Base-by-base conservation (phyloP, 1,140 invertebrate genomes). In the Mycetomoellerius zeteki region DNA sequence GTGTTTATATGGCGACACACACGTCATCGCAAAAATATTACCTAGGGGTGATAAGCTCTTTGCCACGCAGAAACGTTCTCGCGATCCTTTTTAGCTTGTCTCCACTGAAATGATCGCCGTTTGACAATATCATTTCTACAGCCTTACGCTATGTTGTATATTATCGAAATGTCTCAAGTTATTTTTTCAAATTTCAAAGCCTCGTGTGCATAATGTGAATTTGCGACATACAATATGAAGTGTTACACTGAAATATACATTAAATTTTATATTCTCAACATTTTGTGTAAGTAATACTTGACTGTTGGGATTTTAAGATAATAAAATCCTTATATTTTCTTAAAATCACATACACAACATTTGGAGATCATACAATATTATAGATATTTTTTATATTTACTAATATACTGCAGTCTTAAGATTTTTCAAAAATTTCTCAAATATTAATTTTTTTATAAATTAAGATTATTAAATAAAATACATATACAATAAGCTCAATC, bases 91-190 rank as follows among this genome's bases (percentile, higher is more conserved):
- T 24, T 37, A 33, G 19, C 24, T 47, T 50, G 52, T 58, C 37
- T 60, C 3, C 67, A 33, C 12, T 65, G 33, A 80, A 67, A 67
- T 50, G 69, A 73, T 84, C 69, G 37, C 12, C 7, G 10, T 73
- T 81, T 82, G 80, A 58, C 14, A 12, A 84, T 73, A 84, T 14
- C 54, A 50, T 47, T 84, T 73, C 33, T 65, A 56, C 64, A 82
- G 19, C 21, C 27, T 81, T 19, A 43, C 43, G 37, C 5, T 54
- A 30, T 43, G 2, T 8, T 47, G 33, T 27, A 71, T 5, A 27
- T 71, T 69, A 56, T 72, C n/a, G 37, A 84, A 1, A 84, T 47
- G 14, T 75, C 24, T 84, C 21, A 24, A 47, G 1, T 30, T 60
- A 24, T 27, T 24, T 64, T 33, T 82, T 10, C 47, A 81, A 81